Evolutionary conservation across 30 jellyfish, hydroid and myxozoan species (phyloP).

Genomic region (Turritopsis dohrnii): DNA sequence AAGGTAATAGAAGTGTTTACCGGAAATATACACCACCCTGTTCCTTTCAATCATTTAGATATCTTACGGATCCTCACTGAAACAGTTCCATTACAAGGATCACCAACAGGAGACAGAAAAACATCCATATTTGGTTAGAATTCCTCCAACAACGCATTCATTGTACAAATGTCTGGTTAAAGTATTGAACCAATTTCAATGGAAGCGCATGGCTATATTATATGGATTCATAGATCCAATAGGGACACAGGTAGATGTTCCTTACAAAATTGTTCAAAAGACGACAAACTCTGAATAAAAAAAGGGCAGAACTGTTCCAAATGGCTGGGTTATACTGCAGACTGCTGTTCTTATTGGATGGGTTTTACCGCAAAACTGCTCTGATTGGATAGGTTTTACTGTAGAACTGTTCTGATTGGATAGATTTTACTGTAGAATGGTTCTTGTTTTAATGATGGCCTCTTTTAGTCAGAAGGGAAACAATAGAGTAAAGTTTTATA

Average conservation of each 20-base stretch:
- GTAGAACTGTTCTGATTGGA: too few relatives aligned
- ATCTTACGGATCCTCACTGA: background rate
- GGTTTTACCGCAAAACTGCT: background rate
- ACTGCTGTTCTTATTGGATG: background rate
- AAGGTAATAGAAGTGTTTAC: too few relatives aligned
- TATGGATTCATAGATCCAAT: background rate
- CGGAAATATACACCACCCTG: too few relatives aligned
- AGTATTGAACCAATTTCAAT: background rate
- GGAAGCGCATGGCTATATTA: background rate
- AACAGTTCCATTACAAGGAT: background rate
- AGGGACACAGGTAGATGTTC: background rate
- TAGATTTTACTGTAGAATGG: too few relatives aligned
- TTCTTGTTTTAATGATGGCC: too few relatives aligned
- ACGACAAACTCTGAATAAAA: background rate
- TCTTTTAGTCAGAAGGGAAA: too few relatives aligned
- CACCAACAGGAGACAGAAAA: background rate
- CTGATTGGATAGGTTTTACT: background rate
- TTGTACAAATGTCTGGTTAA: background rate
- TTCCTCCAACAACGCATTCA: background rate
- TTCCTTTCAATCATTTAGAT: background rate
- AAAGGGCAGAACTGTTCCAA: background rate
- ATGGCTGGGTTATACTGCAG: background rate
- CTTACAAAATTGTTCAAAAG: background rate
- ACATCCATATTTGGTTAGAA: background rate
- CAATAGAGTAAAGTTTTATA: too few relatives aligned